Conservation (phyloP, 2,888 invertebrate species). For the Cheilosia grossa region DNA sequence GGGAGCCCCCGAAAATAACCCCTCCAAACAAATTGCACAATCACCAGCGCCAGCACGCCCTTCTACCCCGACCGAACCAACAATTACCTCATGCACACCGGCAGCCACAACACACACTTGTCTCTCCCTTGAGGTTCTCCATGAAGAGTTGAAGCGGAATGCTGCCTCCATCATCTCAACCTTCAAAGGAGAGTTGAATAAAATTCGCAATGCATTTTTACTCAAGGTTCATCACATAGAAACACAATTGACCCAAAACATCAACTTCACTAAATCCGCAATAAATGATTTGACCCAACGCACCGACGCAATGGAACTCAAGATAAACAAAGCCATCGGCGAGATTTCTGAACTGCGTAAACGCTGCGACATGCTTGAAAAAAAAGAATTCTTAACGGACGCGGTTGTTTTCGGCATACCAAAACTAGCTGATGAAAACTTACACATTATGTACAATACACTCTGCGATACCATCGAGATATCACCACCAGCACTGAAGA, state of each 20-base stretch:
- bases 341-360: slow-evolving; percentile 11
- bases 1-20: slow-evolving; percentile 7
- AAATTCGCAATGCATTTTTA: slow-evolving; percentile 13
- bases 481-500: slow-evolving; percentile 15
- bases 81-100: not conserved
- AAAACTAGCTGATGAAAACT: slow-evolving; percentile 3
- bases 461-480: slow-evolving; percentile 7
- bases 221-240: slow-evolving; percentile 7
- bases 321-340: slow-evolving; percentile 1
- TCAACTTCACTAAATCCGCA: slow-evolving; percentile 2
- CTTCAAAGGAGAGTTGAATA: slow-evolving; percentile 21
- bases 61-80: not conserved
- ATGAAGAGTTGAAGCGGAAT: not conserved
- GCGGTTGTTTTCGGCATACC: slow-evolving; percentile 19
- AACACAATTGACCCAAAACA: slow-evolving; percentile 16
- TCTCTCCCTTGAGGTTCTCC: slow-evolving; percentile 13
- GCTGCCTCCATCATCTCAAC: slow-evolving; percentile 1
- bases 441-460: not conserved
- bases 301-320: not conserved
- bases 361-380: slow-evolving; percentile 12
- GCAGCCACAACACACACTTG: not conserved
- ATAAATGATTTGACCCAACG: slow-evolving; percentile 3
- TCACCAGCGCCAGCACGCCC: not conserved
- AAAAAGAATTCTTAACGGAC: slow-evolving; percentile 24
- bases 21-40: not conserved